Conservation (phyloP, 2,888 invertebrate species). For the Caenorhabditis becei region DNA sequence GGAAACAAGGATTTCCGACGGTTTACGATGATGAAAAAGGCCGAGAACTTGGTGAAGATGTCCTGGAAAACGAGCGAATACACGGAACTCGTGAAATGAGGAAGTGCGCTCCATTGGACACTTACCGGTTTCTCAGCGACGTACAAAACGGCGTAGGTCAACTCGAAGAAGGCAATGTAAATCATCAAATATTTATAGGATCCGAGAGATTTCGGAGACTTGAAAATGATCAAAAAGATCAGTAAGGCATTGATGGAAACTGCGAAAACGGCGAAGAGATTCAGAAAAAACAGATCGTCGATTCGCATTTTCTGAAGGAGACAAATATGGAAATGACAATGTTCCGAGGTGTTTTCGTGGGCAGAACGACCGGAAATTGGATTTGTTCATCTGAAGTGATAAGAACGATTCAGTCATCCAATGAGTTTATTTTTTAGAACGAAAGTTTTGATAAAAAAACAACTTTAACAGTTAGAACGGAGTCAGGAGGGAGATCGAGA, state of each 20-base stretch:
- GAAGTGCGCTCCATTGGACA: neutral
- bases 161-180: conserved; percentile 33
- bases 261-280: conserved; percentile 2
- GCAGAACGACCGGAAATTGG: too few relatives aligned
- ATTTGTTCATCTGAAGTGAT: too few relatives aligned
- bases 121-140: conserved; percentile 5
- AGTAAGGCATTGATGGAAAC: conserved; percentile 14
- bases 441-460: too few relatives aligned
- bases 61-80: conserved; percentile 7
- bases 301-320: neutral
- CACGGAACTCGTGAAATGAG: neutral
- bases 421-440: too few relatives aligned
- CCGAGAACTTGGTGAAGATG: conserved; percentile 17
- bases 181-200: conserved; percentile 32
- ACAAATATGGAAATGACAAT: too few relatives aligned
- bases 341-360: too few relatives aligned
- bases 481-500: too few relatives aligned
- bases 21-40: conserved; percentile 12
- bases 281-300: neutral
- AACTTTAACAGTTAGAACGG: too few relatives aligned
- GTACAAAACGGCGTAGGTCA: conserved; percentile 20
- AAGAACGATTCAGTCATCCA: too few relatives aligned
- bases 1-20: neutral
- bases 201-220: conserved; percentile 36
- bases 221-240: conserved; percentile 27